Evolutionary conservation across 37 sponge, comb jelly and placozoan genomes (phyloP), one percentile per base, ranked within the genome.

Genomic region (Spongilla lacustris): DNA sequence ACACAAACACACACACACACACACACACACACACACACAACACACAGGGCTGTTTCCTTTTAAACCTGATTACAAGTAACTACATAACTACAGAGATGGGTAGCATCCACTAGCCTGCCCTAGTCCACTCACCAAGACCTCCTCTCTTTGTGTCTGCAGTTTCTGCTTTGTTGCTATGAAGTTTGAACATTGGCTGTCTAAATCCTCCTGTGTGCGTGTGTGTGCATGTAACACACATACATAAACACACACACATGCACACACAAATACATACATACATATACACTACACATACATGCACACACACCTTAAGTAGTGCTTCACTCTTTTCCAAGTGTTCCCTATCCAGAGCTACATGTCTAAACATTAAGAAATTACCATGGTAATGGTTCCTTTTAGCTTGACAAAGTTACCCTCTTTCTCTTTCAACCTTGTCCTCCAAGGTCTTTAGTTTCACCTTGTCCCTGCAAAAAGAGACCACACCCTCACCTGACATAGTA

Each of bases 331-430:
- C 80, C 69, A 86, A 70, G 67, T 91, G 92, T 13, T 87, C 87
- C 37, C 30, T 58, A 71, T 91, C 92, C n/a, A 91, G 79, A 66
- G 80, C 87, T 22, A 91, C 83, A 69, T 87, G 87, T 29, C 92
- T 91, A 35, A 50, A 33, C 35, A 10, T 8, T 46, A 24, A 77
- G 50, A 77, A 23, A 4, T 4, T 32, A 74, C 41, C 34, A 74
- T 8, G 4, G 35, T 74, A 31, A 13, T 31, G 27, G 26, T 27
- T 50, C 5, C 46, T 1, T 14, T 24, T 22, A 17, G n/a, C 0
- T n/a, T 35, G 22, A 71, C 41, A 41, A n/a, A n/a, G n/a, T 46
- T 67, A 90, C 90, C 90, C 90, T 75, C 38, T 79, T 37, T 90
- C 85, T 30, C 85, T 84, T 27, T 90, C 85, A 6, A 90, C 25